Evolutionary conservation across 2,888 invertebrate genomes (phyloP).

Genomic region (Hyppa rectilinea): DNA sequence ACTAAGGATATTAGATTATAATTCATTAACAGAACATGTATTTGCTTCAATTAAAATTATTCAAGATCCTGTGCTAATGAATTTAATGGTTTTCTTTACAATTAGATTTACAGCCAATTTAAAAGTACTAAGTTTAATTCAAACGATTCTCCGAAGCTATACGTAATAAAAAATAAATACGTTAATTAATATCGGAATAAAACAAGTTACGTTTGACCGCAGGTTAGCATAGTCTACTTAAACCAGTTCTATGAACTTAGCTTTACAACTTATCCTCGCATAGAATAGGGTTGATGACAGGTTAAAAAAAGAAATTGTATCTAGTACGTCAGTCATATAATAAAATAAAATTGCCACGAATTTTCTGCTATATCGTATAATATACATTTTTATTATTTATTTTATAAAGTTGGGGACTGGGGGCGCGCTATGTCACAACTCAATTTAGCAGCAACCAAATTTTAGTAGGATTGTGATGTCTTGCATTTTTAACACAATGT

Average conservation of each 20-base stretch:
- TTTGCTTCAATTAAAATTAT: slow-evolving; percentile 5
- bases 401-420: no score
- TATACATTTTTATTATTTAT: no score
- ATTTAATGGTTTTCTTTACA: neutral
- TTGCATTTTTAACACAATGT: no score
- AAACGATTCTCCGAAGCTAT: slow-evolving; percentile 13
- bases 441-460: no score
- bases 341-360: no score
- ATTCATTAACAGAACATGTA: neutral
- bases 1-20: neutral
- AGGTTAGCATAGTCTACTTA: slow-evolving; percentile 11
- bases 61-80: neutral
- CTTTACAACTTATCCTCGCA: neutral
- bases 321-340: no score
- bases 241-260: slow-evolving; percentile 8
- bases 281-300: no score
- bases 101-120: slow-evolving; percentile 13
- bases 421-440: no score
- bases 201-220: slow-evolving; percentile 39
- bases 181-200: slow-evolving; percentile 29
- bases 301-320: no score
- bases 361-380: no score
- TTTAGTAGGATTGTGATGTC: no score
- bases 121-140: slow-evolving; percentile 19
- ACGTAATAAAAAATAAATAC: slow-evolving; percentile 31